Percentiles rank a stretch among this genome's conserved stretches.
Conservation (phyloP, 2,113 vertebrate species). For the Hippocampus abdominalis region DNA sequence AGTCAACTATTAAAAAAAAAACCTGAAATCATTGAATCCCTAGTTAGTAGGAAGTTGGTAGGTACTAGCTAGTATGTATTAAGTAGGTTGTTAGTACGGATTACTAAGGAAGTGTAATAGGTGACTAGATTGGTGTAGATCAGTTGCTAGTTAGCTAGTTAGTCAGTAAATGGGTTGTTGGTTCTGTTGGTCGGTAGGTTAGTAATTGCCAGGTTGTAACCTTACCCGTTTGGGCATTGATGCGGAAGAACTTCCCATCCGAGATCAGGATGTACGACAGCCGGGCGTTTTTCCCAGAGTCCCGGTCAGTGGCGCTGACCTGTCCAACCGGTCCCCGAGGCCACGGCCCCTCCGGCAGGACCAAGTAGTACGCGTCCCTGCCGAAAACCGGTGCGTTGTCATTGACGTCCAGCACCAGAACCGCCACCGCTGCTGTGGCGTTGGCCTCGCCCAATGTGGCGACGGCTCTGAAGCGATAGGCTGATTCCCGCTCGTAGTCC, state of each 20-base stretch:
- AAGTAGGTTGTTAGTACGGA: too few species aligned
- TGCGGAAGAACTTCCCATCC: constrained; percentile 85
- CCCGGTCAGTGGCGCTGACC: constrained; percentile 78
- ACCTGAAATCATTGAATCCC: too few species aligned
- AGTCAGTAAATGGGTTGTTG: too few species aligned
- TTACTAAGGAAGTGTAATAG: too few species aligned
- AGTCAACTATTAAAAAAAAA: too few species aligned
- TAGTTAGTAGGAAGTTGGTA: too few species aligned
- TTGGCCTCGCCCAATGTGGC: constrained; percentile 63
- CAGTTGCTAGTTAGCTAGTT: too few species aligned
- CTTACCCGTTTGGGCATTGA: constrained; percentile 88
- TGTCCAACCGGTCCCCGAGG: constrained; percentile 81
- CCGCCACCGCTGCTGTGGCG: constrained; percentile 72
- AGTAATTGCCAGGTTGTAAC: neutral
- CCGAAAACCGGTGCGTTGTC: constrained; percentile 82
- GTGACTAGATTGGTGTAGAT: too few species aligned
- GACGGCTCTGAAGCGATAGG: constrained; percentile 72
- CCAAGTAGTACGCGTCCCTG: constrained; percentile 77
- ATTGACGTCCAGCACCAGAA: constrained; percentile 86
- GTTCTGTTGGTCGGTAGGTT: too few species aligned
- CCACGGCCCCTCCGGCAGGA: constrained; percentile 75
- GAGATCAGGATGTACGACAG: constrained; percentile 88
- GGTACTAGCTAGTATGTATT: too few species aligned
- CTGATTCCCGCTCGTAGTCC: constrained; percentile 77
- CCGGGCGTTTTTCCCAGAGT: constrained; percentile 82